Evolutionary conservation across 2,113 vertebrate species (phyloP), one percentile per base, ranked within the genome.

Genomic region (Sus scrofa): DNA sequence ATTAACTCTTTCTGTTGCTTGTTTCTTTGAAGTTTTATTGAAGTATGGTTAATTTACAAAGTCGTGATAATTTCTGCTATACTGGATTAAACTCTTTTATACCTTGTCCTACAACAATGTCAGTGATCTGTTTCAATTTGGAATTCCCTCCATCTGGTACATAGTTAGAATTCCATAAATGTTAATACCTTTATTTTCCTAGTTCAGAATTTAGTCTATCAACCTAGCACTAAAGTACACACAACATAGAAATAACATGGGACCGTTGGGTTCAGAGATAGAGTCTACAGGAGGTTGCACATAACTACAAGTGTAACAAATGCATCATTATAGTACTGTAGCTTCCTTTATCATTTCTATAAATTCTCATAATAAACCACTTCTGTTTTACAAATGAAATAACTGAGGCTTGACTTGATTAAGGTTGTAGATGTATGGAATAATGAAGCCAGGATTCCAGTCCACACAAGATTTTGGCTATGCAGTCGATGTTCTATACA

Each of bases 181-280:
- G 56, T 91, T 77, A 63, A 82, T 63, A 52, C 1, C n/a, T 83
- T 86, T 81, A 52, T 90, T 92, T 83, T 32, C 6, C 86, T 74
- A 39, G 30, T 78, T 95, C 70, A 82, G 54, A 30, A 78, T 79
- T 93, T 65, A 68, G 58, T 82, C 56, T 91, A 39, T 77, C 75
- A 88, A 7, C 62, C 68, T 54, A 83, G n/a, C 9, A 22, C 62
- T 78, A n/a, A 91, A 94, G 37, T 27, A 4, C 37, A 26, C 50
- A 20, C 77, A 78, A 63, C 75, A 37, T 2, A 63, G 39, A 79
- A 75, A 63, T 82, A 37, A 58, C 39, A 56, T 30, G 60, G 18
- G 34, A 68, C 75, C 70, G 7, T 16, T 32, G 50, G 24, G 16
- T 65, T 91, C 19, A 70, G 44, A 88, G 63, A 93, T 3, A 85